Evolutionary conservation across 1,140 invertebrate species (phyloP).

Genomic region (Trichoplusia ni): DNA sequence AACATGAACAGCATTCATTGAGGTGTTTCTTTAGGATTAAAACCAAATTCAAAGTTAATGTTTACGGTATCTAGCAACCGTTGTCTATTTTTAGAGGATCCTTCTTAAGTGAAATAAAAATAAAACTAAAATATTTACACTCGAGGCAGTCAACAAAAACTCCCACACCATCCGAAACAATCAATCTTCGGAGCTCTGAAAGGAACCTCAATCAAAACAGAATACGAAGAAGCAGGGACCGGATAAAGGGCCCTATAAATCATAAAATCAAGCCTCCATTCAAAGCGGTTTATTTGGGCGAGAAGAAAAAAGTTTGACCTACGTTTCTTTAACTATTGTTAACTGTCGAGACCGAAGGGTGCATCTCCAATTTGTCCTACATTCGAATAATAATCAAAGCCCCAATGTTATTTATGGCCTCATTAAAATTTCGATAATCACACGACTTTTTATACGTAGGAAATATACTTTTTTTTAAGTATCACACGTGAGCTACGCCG

Average conservation of each 20-base stretch:
- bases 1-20: slow-evolving; percentile 4
- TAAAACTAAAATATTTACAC: slow-evolving; percentile 69
- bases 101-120: slow-evolving; percentile 33
- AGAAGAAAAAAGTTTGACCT: slow-evolving; percentile 68
- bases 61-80: not conserved
- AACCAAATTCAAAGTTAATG: not conserved
- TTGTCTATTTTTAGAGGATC: slow-evolving; percentile 2
- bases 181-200: slow-evolving; percentile 75
- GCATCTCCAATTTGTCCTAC: slow-evolving; percentile 74
- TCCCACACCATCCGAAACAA: slow-evolving; percentile 76
- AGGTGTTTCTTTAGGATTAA: not conserved
- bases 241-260: slow-evolving; percentile 78
- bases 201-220: slow-evolving; percentile 79
- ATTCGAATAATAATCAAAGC: slow-evolving; percentile 65
- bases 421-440: slow-evolving; percentile 75
- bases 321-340: slow-evolving; percentile 57
- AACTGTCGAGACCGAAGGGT: slow-evolving; percentile 54
- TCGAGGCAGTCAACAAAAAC: slow-evolving; percentile 70
- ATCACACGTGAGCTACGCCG: slow-evolving; percentile 28
- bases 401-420: slow-evolving; percentile 67
- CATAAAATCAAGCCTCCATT: slow-evolving; percentile 78
- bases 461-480: slow-evolving; percentile 33
- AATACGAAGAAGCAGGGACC: slow-evolving; percentile 69
- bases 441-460: slow-evolving; percentile 47
- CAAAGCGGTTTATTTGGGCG: slow-evolving; percentile 68